Percentiles rank a stretch among this genome's conserved stretches.
These are phyloP conservation scores for Apoda limacodes DNA, from an alignment of 2,888 invertebrate genomes.

Conservation along the genomic window DNA sequence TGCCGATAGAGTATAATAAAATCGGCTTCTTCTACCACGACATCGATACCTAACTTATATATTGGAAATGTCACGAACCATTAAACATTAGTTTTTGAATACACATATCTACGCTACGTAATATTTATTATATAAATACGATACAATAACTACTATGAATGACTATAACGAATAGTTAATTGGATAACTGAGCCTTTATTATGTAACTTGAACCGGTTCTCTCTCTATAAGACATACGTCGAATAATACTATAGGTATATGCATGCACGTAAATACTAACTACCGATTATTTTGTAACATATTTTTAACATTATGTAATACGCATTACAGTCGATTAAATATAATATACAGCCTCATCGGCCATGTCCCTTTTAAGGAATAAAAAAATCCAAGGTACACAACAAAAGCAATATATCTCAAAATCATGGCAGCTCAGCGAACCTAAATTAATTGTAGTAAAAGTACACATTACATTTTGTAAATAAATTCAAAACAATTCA, in stretches of 20 bases:
- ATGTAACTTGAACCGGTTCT: slow-evolving; percentile 36
- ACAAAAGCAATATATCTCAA: slow-evolving; percentile 34
- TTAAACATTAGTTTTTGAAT: slow-evolving; percentile 49
- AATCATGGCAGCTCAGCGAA: slow-evolving; percentile 55
- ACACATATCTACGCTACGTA: slow-evolving; percentile 42
- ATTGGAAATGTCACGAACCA: slow-evolving; percentile 66
- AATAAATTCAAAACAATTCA: no score
- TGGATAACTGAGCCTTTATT: slow-evolving; percentile 42
- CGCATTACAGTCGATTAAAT: no score
- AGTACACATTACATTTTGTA: slow-evolving; percentile 7
- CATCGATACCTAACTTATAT: slow-evolving; percentile 35
- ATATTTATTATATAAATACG: slow-evolving; percentile 31
- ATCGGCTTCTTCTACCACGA: slow-evolving; percentile 24
- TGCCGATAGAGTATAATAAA: slow-evolving; percentile 30
- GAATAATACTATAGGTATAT: slow-evolving; percentile 6
- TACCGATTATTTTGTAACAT: no score
- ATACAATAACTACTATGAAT: slow-evolving; percentile 41
- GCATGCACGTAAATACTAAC: no score
- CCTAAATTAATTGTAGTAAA: slow-evolving; percentile 31
- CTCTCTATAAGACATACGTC: slow-evolving; percentile 13
- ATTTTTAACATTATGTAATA: no score
- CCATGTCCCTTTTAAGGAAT: no score
- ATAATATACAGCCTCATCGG: no score
- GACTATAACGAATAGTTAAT: slow-evolving; percentile 22
- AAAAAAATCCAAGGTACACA: slow-evolving; percentile 52